Evolutionary conservation across 1,140 invertebrate genomes (phyloP).

Genomic region (Calliphora vicina): DNA sequence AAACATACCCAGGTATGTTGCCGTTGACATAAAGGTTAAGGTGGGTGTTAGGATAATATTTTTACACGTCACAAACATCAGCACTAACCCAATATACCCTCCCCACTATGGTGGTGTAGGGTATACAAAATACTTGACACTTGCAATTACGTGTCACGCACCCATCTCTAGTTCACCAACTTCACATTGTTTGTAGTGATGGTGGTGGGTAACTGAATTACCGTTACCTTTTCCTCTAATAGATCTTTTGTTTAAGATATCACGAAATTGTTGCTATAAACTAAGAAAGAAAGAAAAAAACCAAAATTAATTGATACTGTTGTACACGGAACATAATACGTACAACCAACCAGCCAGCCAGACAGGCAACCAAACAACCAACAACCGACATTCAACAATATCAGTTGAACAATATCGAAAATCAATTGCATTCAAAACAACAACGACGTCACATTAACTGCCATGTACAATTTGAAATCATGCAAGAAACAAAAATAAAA

Average conservation of each 20-base stretch:
- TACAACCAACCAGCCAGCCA: background rate
- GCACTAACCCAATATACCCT: too few relatives aligned
- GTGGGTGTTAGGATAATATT: too few relatives aligned
- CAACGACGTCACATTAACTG: slow-evolving; percentile 16
- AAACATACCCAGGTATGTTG: too few relatives aligned
- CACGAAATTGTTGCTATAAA: background rate
- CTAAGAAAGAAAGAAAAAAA: background rate
- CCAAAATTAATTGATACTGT: slow-evolving; percentile 26
- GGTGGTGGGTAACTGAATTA: background rate
- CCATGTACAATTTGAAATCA: slow-evolving; percentile 19
- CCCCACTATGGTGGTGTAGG: too few relatives aligned
- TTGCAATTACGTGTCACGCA: too few relatives aligned
- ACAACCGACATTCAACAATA: background rate
- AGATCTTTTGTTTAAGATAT: background rate
- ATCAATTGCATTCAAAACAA: background rate
- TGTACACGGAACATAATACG: background rate
- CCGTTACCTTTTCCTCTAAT: background rate
- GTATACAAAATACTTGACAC: too few relatives aligned
- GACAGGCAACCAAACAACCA: background rate
- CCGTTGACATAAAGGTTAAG: too few relatives aligned
- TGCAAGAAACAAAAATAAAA: background rate
- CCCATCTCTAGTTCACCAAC: too few relatives aligned
- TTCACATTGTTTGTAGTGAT: background rate
- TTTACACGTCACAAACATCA: too few relatives aligned
- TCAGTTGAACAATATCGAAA: background rate